Evolutionary conservation across 2,888 invertebrate genomes (phyloP), one percentile per base, ranked within the genome.

Genomic region (Callinectes sapidus): DNA sequence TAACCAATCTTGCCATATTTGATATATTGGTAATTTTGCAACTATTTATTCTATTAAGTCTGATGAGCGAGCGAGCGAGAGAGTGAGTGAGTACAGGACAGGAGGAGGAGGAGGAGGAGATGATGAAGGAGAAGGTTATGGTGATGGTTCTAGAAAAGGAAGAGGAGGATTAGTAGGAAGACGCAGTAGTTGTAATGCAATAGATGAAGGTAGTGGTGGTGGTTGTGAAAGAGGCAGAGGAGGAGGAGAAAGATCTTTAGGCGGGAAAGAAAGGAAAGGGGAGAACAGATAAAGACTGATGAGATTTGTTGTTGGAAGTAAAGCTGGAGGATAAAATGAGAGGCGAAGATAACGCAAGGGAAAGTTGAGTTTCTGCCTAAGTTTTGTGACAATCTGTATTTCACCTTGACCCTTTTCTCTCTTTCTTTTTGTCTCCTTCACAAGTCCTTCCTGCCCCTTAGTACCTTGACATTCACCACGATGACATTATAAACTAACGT

Each of bases 1-100:
- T 81, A 81, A 81, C 32, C 81, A 81, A 81, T 81, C 81, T 81
- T 35, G 81, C 81, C 81, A 81, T 81, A 35, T 81, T 81, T 32
- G 81, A 81, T 81, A 81, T 81, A 81, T 81, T 81, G 35, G 35
- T 81, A 18, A 81, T 81, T 81, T 81, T 32, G 1, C 81, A 35
- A 28, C 28, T 81, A 35, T 81, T 32, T 81, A 81, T 81, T 81
- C 35, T 32, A 10, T 81, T 81, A 32, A 32, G 81, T 35, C 13
- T 81, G 81, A 81, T 81, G 81, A 81, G 81, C 14, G 81, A 16
- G 5, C 35, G 81, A 32, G 14, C 35, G 81, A 81, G 81, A 2
- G 81, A 16, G 5, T 81, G 81, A 32, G 14, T 81, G 81, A 81
- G 81, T 10, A 71, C 2, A 28, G n/a, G 66, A 71, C 1, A 18